Conservation (phyloP, 2,113 vertebrate species). For the Clinocottus analis region DNA sequence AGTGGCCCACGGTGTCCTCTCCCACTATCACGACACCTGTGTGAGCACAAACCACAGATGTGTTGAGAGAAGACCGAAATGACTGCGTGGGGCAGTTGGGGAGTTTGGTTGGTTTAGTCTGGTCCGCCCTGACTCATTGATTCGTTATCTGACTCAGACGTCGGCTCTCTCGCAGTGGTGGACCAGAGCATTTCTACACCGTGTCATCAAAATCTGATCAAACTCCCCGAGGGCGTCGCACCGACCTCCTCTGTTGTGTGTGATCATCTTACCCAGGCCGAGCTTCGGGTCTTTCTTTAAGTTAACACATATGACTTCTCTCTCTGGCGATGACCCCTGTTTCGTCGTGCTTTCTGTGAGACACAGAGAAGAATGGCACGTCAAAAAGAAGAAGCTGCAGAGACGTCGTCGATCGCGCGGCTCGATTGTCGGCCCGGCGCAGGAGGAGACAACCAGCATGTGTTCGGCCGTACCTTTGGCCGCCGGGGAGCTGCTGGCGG, state of each 20-base stretch:
- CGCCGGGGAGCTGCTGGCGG: conserved; percentile 51
- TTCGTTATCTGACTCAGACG: no score
- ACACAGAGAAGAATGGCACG: background rate
- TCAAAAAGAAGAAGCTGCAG: background rate
- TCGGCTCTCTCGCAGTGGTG: no score
- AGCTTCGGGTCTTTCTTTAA: conserved; percentile 86
- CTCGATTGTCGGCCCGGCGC: background rate
- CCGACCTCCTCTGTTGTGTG: background rate
- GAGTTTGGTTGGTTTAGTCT: no score
- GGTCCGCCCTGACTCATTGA: no score
- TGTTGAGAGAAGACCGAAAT: background rate
- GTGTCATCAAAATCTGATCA: background rate
- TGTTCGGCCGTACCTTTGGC: conserved; percentile 60
- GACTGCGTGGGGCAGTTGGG: no score
- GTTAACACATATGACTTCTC: conserved; percentile 86
- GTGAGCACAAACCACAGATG: conserved; percentile 1
- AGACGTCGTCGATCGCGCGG: background rate
- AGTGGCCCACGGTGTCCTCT: conserved; percentile 85
- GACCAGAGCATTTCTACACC: background rate
- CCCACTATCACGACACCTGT: conserved; percentile 92
- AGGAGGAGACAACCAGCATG: background rate
- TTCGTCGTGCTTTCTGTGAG: conserved; percentile 66
- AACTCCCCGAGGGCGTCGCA: background rate
- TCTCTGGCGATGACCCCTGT: conserved; percentile 62
- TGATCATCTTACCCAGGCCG: conserved; percentile 86